Evolutionary conservation across 2,888 invertebrate genomes (phyloP).

Genomic region (Acrobasis repandana): DNA sequence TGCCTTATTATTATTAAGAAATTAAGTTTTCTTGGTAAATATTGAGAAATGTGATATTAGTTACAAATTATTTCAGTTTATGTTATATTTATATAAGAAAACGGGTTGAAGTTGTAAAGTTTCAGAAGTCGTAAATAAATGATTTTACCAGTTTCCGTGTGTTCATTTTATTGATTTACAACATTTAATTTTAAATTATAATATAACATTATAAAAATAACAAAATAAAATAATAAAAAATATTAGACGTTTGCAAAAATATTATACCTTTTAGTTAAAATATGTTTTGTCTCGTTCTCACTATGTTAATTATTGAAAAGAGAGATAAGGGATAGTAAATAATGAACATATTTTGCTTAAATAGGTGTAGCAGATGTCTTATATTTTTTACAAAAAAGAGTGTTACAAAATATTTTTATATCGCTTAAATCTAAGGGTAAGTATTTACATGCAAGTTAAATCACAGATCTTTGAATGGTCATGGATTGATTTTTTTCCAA

Average conservation of each 20-base stretch:
- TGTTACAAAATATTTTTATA: not conserved
- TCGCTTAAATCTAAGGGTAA: not conserved
- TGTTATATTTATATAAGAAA: not conserved
- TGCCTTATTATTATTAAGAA: not conserved
- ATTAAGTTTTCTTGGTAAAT: not conserved
- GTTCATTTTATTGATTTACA: not conserved
- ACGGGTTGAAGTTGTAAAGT: no score
- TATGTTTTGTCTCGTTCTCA: no score
- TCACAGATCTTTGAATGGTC: conserved; percentile 53
- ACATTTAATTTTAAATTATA: not conserved
- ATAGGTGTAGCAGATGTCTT: no score
- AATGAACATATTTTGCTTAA: no score
- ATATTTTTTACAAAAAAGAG: no score
- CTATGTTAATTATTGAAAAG: no score
- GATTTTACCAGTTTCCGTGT: not conserved
- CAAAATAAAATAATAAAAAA: no score
- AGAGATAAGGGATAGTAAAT: no score
- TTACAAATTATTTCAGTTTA: not conserved
- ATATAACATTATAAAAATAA: no score
- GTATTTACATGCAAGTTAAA: conserved; percentile 27
- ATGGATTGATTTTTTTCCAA: conserved; percentile 21
- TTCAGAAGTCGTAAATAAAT: not conserved
- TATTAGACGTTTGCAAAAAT: no score
- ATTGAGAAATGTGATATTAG: conserved; percentile 1
- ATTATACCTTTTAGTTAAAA: no score